Percentiles rank a stretch among this genome's conserved stretches.
Conservation (phyloP, 2,113 vertebrate species). For the Herpetotheres cachinnans region DNA sequence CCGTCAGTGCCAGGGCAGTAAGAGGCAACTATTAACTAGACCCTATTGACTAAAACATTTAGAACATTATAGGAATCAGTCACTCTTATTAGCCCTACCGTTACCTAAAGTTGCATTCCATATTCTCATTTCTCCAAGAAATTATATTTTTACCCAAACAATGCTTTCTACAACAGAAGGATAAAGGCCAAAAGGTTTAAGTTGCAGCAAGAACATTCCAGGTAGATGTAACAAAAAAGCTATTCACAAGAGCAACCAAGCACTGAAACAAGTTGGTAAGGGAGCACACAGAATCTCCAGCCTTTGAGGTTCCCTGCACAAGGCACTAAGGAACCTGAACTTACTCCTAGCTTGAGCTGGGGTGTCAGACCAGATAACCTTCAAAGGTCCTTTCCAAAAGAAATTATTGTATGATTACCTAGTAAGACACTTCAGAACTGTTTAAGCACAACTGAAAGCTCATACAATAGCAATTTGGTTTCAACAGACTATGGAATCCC, state of each 20-base stretch:
- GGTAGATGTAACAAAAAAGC: neutral
- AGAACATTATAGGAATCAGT: neutral
- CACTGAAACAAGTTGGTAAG: neutral
- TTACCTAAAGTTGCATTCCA: neutral
- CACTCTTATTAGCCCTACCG: neutral
- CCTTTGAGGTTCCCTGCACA: neutral
- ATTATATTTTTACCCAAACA: neutral
- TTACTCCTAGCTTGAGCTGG: neutral
- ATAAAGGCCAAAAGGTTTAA: neutral
- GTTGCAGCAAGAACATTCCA: neutral
- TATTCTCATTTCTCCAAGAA: neutral
- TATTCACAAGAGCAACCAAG: neutral
- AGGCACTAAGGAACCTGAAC: neutral
- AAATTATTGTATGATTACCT: neutral
- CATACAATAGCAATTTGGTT: neutral
- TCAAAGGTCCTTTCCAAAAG: neutral
- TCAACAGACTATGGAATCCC: neutral
- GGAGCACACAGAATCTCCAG: neutral
- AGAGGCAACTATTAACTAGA: too few species aligned
- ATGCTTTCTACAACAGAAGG: neutral
- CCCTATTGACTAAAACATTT: neutral
- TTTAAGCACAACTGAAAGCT: neutral
- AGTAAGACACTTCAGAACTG: neutral
- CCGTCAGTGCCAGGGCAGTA: neutral
- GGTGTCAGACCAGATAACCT: neutral